Evolutionary conservation across 2,888 invertebrate species (phyloP).

Genomic region (Celastrina argiolus): DNA sequence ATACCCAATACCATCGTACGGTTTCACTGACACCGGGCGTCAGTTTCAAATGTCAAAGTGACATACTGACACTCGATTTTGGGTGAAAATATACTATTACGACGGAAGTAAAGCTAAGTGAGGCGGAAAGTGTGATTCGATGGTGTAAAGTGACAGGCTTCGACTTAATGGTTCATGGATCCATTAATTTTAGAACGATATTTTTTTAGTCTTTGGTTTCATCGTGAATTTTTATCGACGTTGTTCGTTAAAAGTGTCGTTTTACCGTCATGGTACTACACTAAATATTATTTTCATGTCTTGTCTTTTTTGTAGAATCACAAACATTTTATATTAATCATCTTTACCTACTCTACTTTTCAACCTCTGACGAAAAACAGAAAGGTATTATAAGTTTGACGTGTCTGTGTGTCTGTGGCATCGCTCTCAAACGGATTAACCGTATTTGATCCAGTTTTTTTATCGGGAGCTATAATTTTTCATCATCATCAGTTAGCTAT

Average conservation of each 20-base stretch:
- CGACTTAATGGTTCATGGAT: conserved; percentile 42
- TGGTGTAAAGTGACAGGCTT: conserved; percentile 61
- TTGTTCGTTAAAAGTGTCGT: not conserved
- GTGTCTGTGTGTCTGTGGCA: too few relatives aligned
- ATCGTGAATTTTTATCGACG: not conserved
- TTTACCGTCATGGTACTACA: not conserved
- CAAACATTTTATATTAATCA: too few relatives aligned
- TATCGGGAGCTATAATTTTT: too few relatives aligned
- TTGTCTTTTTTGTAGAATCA: too few relatives aligned
- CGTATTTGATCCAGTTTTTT: too few relatives aligned
- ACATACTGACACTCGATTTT: conserved; percentile 59
- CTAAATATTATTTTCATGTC: too few relatives aligned
- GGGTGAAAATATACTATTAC: conserved; percentile 67
- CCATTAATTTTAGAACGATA: conserved; percentile 16
- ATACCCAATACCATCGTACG: conserved; percentile 37
- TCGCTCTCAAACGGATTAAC: too few relatives aligned
- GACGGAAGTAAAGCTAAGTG: conserved; percentile 70
- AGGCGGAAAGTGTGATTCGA: conserved; percentile 69
- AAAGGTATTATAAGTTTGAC: too few relatives aligned
- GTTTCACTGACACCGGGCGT: conserved; percentile 45
- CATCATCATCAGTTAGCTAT: too few relatives aligned
- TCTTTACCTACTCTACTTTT: too few relatives aligned
- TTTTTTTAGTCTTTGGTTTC: conserved; percentile 4
- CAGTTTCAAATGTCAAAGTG: conserved; percentile 46
- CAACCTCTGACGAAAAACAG: too few relatives aligned